Evolutionary conservation across 2,888 invertebrate species (phyloP).

Genomic region (Orthonychiurus folsomi): DNA sequence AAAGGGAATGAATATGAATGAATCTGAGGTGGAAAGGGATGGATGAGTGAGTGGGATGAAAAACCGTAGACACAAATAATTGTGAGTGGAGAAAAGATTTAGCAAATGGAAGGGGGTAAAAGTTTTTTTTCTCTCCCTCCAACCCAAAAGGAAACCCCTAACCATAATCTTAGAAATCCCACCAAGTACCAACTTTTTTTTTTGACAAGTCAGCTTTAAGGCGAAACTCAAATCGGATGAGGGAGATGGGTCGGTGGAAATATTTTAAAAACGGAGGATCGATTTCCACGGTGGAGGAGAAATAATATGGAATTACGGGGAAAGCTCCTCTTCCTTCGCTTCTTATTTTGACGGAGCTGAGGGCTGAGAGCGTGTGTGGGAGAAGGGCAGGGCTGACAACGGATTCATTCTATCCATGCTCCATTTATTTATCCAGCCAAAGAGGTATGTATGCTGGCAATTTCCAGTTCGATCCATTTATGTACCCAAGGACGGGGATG

Average conservation of each 20-base stretch:
- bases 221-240: background rate
- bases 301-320: conserved; percentile 19
- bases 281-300: conserved; percentile 22
- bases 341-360: no score
- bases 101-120: background rate
- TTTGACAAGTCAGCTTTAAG: conserved; percentile 28
- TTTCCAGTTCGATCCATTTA: background rate
- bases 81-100: background rate
- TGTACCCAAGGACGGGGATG: background rate
- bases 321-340: background rate
- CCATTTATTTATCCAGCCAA: conserved; percentile 1
- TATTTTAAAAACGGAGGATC: conserved; percentile 22
- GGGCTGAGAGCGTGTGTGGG: no score
- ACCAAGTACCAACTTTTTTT: conserved; percentile 27
- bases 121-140: conserved; percentile 8
- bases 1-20: background rate
- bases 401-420: background rate
- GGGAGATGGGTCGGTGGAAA: conserved; percentile 11
- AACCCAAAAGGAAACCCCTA: conserved; percentile 3
- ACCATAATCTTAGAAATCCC: conserved; percentile 30
- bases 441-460: background rate
- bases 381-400: no score
- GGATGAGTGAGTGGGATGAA: background rate
- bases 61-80: background rate
- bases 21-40: background rate